Conservation (phyloP, 2,113 vertebrate species). For the Coreoperca whiteheadi region DNA sequence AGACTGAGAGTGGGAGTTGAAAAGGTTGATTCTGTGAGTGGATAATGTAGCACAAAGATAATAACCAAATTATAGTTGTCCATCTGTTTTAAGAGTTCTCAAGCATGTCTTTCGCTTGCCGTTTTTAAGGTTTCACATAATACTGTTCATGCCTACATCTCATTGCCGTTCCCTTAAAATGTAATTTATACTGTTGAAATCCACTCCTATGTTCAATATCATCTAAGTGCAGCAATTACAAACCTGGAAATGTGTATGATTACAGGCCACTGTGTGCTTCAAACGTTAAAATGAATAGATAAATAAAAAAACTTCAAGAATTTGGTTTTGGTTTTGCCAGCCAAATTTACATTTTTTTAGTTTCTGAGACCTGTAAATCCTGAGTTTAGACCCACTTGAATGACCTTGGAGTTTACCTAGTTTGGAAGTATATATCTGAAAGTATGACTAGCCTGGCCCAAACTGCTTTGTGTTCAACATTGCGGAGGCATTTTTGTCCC, state of each 20-base stretch:
- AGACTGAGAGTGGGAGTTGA: conserved; percentile 3
- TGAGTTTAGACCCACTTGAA: background rate
- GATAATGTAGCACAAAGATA: conserved; percentile 12
- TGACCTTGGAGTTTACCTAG: background rate
- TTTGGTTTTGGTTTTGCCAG: too few relatives aligned
- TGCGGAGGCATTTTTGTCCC: background rate
- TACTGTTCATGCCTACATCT: background rate
- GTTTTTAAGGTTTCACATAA: conserved; percentile 9
- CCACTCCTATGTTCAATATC: background rate
- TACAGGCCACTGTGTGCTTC: background rate
- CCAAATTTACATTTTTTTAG: background rate
- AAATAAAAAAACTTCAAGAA: too few relatives aligned
- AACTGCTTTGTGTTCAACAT: background rate
- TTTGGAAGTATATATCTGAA: background rate
- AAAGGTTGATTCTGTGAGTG: conserved; percentile 25
- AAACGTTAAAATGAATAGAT: background rate
- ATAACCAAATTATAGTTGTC: background rate
- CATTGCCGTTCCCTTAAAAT: background rate
- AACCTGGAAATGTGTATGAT: background rate
- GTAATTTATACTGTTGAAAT: conserved; percentile 1
- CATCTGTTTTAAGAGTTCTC: background rate
- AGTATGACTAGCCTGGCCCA: background rate
- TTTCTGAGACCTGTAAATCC: background rate
- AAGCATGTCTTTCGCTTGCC: background rate
- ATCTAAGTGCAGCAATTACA: conserved; percentile 16